A percentile compares a stretch with the other conserved stretches of the same genome.
phyloP scores from a whole-genome alignment of 1,140 invertebrate species.

The Heliothis virescens region DNA sequence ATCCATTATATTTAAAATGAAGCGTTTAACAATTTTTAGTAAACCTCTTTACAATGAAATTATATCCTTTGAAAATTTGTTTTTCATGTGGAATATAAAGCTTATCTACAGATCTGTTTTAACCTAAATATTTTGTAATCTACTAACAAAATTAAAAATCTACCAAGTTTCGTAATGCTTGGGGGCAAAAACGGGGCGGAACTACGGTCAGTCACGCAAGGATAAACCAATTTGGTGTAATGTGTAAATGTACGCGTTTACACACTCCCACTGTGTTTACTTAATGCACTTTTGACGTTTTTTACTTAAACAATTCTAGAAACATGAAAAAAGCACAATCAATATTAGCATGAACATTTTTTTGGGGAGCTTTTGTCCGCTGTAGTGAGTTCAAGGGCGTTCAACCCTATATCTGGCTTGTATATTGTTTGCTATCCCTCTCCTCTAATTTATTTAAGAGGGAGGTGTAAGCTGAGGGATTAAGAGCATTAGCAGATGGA shows the following conservation, averaged over 20 bases:
- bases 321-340: not conserved
- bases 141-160: slow-evolving; percentile 20
- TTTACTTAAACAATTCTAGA: not conserved
- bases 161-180: slow-evolving; percentile 25
- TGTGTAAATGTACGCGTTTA: slow-evolving; percentile 3
- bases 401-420: slow-evolving; percentile 46
- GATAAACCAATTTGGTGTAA: slow-evolving; percentile 44
- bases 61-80: not conserved
- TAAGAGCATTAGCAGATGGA: slow-evolving; percentile 43
- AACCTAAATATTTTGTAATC: slow-evolving; percentile 30
- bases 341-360: slow-evolving; percentile 27
- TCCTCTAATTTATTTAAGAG: slow-evolving; percentile 52
- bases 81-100: not conserved
- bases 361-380: slow-evolving; percentile 1
- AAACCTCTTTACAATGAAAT: no score
- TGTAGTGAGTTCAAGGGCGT: slow-evolving; percentile 47
- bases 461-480: slow-evolving; percentile 34
- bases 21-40: not conserved
- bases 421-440: slow-evolving; percentile 37
- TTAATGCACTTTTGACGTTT: slow-evolving; percentile 34
- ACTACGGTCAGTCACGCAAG: slow-evolving; percentile 45
- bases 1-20: not conserved
- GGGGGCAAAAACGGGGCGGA: slow-evolving; percentile 30
- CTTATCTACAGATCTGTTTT: slow-evolving; percentile 9
- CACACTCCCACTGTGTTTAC: slow-evolving; percentile 21